phyloP scores from a whole-genome alignment of 2,888 invertebrate genomes.

The Brenthis daphne region DNA sequence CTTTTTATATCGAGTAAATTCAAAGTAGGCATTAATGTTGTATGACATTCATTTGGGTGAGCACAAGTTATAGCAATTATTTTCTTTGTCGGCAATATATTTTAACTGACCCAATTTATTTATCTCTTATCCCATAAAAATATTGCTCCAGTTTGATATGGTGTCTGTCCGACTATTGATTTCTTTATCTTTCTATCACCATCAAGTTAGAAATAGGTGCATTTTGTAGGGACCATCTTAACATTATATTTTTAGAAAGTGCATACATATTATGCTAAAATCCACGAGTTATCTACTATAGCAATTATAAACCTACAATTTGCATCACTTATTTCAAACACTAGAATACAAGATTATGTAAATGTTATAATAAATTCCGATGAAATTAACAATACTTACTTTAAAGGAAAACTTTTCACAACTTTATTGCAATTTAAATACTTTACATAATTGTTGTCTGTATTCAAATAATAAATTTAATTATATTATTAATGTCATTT shows the following conservation, averaged over 20 bases:
- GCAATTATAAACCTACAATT: neutral
- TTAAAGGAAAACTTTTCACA: too few species aligned
- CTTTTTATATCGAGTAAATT: conserved; percentile 28
- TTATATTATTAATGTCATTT: too few species aligned
- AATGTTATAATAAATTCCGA: too few species aligned
- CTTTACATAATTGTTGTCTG: too few species aligned
- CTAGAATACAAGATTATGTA: too few species aligned
- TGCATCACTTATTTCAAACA: too few species aligned
- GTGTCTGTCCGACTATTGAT: conserved; percentile 11
- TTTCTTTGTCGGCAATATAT: conserved; percentile 12
- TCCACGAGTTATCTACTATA: too few species aligned
- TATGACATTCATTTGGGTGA: neutral
- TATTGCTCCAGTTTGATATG: conserved; percentile 8
- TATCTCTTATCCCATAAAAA: neutral
- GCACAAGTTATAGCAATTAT: neutral
- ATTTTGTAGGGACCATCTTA: neutral
- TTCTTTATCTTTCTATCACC: neutral
- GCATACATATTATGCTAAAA: neutral
- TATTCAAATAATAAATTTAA: too few species aligned
- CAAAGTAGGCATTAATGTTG: conserved; percentile 2
- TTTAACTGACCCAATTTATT: conserved; percentile 20
- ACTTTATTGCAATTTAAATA: too few species aligned
- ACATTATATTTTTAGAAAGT: conserved; percentile 10
- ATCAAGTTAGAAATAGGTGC: neutral
- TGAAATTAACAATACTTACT: too few species aligned